phyloP scores from a whole-genome alignment of 1,140 invertebrate species.

The Parasteatoda tepidariorum region DNA sequence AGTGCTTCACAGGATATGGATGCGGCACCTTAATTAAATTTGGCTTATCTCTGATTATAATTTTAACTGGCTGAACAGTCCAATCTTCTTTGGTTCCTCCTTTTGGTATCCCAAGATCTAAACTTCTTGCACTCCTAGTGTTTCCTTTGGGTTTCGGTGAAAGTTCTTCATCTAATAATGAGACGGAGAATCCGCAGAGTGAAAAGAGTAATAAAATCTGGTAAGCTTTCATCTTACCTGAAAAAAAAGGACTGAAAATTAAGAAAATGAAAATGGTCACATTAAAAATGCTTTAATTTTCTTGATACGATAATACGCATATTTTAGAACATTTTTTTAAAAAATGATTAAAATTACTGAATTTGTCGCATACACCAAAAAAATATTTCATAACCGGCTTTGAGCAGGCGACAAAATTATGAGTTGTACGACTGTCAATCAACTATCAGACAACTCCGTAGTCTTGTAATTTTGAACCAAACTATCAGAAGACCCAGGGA shows the following conservation, averaged over 20 bases:
- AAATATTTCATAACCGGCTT: no score
- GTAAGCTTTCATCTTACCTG: slow-evolving; percentile 3
- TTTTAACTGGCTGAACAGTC: slow-evolving; percentile 52
- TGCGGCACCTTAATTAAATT: slow-evolving; percentile 31
- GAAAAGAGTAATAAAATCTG: background rate
- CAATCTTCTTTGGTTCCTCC: slow-evolving; percentile 36
- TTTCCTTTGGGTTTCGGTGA: background rate
- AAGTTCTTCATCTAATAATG: slow-evolving; percentile 6
- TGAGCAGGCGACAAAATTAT: no score
- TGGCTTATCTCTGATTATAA: slow-evolving; percentile 51
- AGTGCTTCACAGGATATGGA: slow-evolving; percentile 41
- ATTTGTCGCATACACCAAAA: no score
- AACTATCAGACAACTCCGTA: no score
- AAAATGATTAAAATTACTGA: no score
- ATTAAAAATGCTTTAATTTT: no score
- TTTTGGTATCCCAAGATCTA: slow-evolving; percentile 10
- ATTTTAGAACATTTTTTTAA: no score
- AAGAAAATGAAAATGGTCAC: background rate
- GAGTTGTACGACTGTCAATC: no score
- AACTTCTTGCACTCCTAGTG: background rate
- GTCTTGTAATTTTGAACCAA: no score
- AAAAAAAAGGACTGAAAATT: background rate
- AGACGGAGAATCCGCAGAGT: background rate
- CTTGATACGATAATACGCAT: no score
- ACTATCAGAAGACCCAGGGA: no score